phyloP scores from a whole-genome alignment of 2,888 invertebrate genomes.

The Plagodis dolabraria region DNA sequence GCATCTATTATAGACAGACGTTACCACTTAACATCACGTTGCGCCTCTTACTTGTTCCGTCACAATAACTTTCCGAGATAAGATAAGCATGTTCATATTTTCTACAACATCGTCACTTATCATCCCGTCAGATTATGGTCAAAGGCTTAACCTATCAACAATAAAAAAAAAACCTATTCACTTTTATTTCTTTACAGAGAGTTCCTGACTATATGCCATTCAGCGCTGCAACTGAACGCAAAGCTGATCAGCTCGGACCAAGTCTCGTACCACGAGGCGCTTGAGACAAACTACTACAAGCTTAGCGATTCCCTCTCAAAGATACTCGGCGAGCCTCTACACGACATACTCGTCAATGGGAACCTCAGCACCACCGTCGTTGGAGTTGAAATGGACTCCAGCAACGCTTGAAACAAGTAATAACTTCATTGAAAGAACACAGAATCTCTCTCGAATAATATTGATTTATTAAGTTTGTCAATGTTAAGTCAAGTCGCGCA shows the following conservation, averaged over 20 bases:
- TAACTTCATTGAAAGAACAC: too few species aligned
- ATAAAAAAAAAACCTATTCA: conserved; percentile 1
- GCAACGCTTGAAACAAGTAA: conserved; percentile 87
- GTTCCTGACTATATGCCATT: conserved; percentile 95
- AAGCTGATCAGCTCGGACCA: conserved; percentile 95
- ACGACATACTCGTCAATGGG: conserved; percentile 87
- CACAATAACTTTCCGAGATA: too few species aligned
- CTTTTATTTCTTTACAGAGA: conserved; percentile 86
- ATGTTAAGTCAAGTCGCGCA: too few species aligned
- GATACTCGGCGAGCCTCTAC: conserved; percentile 90
- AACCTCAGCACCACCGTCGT: conserved; percentile 92
- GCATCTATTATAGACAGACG: too few species aligned
- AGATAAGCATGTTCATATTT: too few species aligned
- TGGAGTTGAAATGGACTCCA: conserved; percentile 92
- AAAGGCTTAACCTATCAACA: too few species aligned
- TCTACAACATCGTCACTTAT: too few species aligned
- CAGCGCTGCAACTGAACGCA: conserved; percentile 95
- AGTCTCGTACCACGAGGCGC: conserved; percentile 95
- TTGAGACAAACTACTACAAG: conserved; percentile 94
- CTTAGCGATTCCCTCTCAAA: conserved; percentile 91
- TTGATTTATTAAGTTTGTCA: too few species aligned
- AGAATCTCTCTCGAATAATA: too few species aligned
- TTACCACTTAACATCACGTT: too few species aligned
- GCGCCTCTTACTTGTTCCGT: too few species aligned
- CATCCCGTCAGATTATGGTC: too few species aligned